Percentiles rank a stretch among this genome's conserved stretches.
Evolutionary conservation across 1,140 invertebrate genomes (phyloP).

Genomic region (Aleiodes sp.): DNA sequence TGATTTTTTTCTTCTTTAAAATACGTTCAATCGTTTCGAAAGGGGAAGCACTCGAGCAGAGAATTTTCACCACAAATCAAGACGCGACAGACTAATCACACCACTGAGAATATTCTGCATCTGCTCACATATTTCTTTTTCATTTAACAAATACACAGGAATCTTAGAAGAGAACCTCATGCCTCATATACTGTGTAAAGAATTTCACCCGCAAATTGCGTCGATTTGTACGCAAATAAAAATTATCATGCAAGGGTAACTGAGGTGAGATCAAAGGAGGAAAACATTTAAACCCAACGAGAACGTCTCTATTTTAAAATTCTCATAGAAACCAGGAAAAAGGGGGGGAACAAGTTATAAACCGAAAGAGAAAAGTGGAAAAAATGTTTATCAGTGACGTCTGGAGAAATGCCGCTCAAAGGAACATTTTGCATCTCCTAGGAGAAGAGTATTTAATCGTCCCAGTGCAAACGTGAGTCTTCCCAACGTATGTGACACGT

Average conservation of each 20-base stretch:
- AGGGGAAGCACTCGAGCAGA: background rate
- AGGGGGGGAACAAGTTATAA: background rate
- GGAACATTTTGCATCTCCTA: background rate
- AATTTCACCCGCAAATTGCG: conserved; percentile 25
- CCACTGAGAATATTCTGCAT: background rate
- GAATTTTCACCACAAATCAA: background rate
- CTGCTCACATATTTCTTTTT: conserved; percentile 10
- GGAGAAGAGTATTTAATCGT: conserved; percentile 29
- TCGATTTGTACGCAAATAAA: conserved; percentile 28
- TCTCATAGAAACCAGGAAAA: background rate
- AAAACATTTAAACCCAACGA: conserved; percentile 2
- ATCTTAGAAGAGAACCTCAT: background rate
- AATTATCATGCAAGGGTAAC: conserved; percentile 21
- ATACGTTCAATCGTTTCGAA: background rate
- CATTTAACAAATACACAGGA: background rate
- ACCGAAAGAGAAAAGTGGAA: background rate
- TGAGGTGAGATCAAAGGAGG: conserved; percentile 21
- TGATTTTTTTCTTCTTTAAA: no score
- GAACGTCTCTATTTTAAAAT: background rate
- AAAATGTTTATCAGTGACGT: conserved; percentile 23
- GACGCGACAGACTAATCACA: conserved; percentile 4
- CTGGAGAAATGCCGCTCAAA: background rate
- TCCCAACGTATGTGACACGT: background rate
- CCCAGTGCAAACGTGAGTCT: conserved; percentile 14
- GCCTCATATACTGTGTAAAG: background rate